Evolutionary conservation across 2,888 invertebrate species (phyloP).

Genomic region (Campoplex capitator): DNA sequence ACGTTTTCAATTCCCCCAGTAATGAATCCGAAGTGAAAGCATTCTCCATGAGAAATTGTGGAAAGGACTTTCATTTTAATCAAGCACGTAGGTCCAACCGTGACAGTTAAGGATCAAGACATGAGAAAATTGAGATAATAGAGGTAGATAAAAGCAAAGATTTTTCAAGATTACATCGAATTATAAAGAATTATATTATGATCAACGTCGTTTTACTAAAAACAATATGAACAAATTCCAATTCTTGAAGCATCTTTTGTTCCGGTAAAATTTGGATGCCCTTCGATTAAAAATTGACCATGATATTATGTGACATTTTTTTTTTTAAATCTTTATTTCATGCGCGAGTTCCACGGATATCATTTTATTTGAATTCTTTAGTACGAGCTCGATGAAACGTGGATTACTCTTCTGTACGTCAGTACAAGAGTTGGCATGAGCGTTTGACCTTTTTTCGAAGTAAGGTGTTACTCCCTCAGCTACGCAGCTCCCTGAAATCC

Average conservation of each 20-base stretch:
- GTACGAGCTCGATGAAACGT: neutral
- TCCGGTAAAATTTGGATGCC: neutral
- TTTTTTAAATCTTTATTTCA: neutral
- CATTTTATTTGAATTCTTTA: neutral
- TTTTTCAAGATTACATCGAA: conserved; percentile 16
- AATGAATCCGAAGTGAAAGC: conserved; percentile 52
- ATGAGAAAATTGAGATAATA: conserved; percentile 13
- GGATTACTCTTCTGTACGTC: neutral
- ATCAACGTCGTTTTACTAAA: neutral
- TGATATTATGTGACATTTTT: neutral
- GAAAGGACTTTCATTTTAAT: conserved; percentile 51
- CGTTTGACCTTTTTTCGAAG: neutral
- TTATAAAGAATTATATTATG: neutral
- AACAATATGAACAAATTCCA: neutral
- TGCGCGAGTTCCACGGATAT: neutral
- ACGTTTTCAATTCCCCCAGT: conserved; percentile 64
- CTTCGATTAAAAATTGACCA: neutral
- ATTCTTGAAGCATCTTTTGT: neutral
- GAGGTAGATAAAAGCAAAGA: conserved; percentile 11
- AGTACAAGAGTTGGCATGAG: neutral
- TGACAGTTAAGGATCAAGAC: conserved; percentile 12
- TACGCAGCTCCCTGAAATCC: neutral
- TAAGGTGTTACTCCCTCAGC: neutral
- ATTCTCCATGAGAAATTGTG: conserved; percentile 54
- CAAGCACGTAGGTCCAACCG: conserved; percentile 46